Conservation (phyloP, 1,140 invertebrate genomes). For the Planococcus citri region DNA sequence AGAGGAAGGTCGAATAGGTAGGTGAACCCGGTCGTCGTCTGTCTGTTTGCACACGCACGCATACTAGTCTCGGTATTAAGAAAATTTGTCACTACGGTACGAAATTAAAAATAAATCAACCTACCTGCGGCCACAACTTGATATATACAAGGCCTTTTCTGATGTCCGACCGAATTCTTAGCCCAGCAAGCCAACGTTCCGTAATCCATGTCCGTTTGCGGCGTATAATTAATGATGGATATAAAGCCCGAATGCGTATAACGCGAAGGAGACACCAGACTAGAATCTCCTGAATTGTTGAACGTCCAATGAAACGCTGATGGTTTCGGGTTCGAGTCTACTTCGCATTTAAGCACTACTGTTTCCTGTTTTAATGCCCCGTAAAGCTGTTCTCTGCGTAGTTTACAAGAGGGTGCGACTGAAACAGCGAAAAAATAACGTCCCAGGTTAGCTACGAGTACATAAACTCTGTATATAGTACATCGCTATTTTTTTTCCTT, state of each 20-base stretch:
- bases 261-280: constrained; percentile 52
- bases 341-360: constrained; percentile 63
- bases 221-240: constrained; percentile 71
- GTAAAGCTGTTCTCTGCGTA: constrained; percentile 55
- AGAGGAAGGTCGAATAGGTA: too few species aligned
- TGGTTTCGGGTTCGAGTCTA: constrained; percentile 69
- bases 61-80: background rate
- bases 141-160: constrained; percentile 72
- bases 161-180: constrained; percentile 63
- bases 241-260: constrained; percentile 46
- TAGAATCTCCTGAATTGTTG: constrained; percentile 72
- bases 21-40: too few species aligned
- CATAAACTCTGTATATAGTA: too few species aligned
- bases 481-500: too few species aligned
- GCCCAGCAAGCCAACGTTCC: constrained; percentile 76
- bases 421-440: constrained; percentile 28
- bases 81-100: background rate
- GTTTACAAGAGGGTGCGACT: constrained; percentile 71
- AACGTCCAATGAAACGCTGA: constrained; percentile 77
- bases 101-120: constrained; percentile 16
- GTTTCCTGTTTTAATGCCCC: constrained; percentile 76
- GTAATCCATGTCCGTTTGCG: constrained; percentile 72
- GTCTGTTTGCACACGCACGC: too few species aligned
- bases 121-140: constrained; percentile 65
- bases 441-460: background rate